Evolutionary conservation across 1,140 invertebrate species (phyloP).

Genomic region (Asobara japonica): DNA sequence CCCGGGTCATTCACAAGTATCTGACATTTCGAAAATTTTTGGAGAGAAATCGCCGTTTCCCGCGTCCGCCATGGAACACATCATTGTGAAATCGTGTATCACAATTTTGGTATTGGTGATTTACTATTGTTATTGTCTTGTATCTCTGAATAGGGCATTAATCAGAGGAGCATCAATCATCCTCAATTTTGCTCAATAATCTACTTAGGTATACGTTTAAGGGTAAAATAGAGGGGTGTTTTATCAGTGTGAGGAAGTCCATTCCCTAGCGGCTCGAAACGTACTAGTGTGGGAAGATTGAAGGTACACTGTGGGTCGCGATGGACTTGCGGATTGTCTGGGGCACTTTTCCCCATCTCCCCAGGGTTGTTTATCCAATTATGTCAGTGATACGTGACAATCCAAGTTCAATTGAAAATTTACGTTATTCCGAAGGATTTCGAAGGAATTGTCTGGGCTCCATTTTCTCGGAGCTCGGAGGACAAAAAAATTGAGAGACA

Average conservation of each 20-base stretch:
- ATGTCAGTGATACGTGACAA: conserved; percentile 15
- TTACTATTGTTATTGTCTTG: background rate
- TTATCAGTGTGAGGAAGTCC: background rate
- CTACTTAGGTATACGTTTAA: background rate
- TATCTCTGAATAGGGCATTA: background rate
- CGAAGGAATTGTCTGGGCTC: background rate
- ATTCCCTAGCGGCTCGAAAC: conserved; percentile 1
- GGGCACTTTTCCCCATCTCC: background rate
- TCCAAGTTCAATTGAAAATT: conserved; percentile 8
- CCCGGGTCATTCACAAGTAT: no score
- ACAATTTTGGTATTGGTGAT: no score
- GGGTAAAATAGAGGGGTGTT: background rate
- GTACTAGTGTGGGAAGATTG: conserved; percentile 11
- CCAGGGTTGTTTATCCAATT: conserved; percentile 11
- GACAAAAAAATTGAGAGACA: no score
- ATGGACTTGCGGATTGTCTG: conserved; percentile 18
- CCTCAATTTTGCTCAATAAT: background rate
- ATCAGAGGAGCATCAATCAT: background rate
- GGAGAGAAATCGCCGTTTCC: no score
- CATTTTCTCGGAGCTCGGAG: no score
- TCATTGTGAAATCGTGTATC: no score
- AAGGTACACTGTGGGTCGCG: conserved; percentile 5
- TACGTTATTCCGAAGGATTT: background rate
- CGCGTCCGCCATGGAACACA: no score
- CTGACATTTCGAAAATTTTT: no score